These are phyloP conservation scores for Ormyrus labotus DNA, from an alignment of 2,888 invertebrate genomes.

Conservation along the genomic window DNA sequence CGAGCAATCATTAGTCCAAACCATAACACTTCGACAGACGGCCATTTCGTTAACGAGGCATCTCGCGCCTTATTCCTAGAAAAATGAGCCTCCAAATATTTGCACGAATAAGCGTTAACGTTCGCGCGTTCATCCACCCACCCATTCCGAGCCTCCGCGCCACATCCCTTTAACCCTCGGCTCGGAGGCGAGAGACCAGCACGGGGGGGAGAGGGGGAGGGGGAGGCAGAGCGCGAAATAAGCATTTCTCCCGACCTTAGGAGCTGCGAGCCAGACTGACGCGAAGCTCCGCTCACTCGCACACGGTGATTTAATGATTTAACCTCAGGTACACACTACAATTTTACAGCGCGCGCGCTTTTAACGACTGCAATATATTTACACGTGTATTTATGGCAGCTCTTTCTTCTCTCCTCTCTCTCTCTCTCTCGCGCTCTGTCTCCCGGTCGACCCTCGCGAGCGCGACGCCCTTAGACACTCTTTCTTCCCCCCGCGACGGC, in stretches of 20 bases:
- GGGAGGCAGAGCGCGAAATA: too few relatives aligned
- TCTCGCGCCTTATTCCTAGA: not conserved
- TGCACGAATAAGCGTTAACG: constrained; percentile 41
- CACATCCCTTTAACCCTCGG: too few relatives aligned
- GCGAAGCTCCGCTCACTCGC: constrained; percentile 20
- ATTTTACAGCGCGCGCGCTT: constrained; percentile 66
- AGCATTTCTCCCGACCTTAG: not conserved
- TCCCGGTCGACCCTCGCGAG: not conserved
- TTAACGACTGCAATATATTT: constrained; percentile 72
- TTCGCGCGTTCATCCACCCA: constrained; percentile 43
- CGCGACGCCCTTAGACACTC: not conserved
- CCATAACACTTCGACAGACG: not conserved
- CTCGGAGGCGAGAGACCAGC: too few relatives aligned
- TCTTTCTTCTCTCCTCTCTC: not conserved
- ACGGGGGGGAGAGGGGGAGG: too few relatives aligned
- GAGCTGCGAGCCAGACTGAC: not conserved
- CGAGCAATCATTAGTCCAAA: not conserved
- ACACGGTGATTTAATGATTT: constrained; percentile 68
- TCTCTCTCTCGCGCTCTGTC: not conserved
- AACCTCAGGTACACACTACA: constrained; percentile 64
- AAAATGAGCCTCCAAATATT: constrained; percentile 14
- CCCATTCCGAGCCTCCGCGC: not conserved
- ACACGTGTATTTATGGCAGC: constrained; percentile 71
- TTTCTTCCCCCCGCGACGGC: not conserved
- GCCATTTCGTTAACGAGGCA: constrained; percentile 8